Base-by-base conservation (phyloP, 1,140 invertebrate species). In the Diabrotica virgifera region DNA sequence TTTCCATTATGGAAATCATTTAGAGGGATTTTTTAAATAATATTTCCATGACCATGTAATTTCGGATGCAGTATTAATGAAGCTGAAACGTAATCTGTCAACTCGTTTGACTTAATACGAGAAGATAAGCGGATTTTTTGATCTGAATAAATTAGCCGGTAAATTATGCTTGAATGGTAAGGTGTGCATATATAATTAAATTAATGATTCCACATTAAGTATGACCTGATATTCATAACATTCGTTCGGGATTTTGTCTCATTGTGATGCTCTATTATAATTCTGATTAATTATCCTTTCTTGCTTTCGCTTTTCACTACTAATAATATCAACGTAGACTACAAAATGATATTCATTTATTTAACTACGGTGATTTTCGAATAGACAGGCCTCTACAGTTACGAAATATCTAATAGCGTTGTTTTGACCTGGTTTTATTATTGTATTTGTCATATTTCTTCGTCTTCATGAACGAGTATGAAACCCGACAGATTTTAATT, bases 181-280 rank as follows among this genome's bases (percentile, higher is more conserved):
- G 59, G 59, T 60, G 40, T 50, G 59, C 59, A 14, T 60, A 51
- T 13, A 60, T 60, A 60, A 60, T 60, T 60, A 46, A 51, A 60
- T 60, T 60, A 60, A 60, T 60, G 38, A 50, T 59, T 5, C 37
- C 8, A 55, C 24, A 46, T 46, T 46, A 46, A n/a, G 40, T 46
- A 2, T n/a, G 40, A 46, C 40, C 40, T 46, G 40, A 46, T 46
- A 46, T 46, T 46, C 5, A 46, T 46, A 46, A 46, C 40, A 46
- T 46, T 46, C 8, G 40, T 46, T 46, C 40, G n/a, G 40, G 40
- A 46, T 46, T 46, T 46, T 46, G 40, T 46, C 40, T 46, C 5
- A 46, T 46, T 46, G 40, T 46, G 40, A 8, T 46, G n/a, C 40
- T 46, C 40, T 46, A 8, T 8, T 3, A 46, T 46, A 46, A 46